These are phyloP conservation scores for Disparrhopalites patrizii DNA, from an alignment of 2,888 invertebrate species.

Conservation along the genomic window DNA sequence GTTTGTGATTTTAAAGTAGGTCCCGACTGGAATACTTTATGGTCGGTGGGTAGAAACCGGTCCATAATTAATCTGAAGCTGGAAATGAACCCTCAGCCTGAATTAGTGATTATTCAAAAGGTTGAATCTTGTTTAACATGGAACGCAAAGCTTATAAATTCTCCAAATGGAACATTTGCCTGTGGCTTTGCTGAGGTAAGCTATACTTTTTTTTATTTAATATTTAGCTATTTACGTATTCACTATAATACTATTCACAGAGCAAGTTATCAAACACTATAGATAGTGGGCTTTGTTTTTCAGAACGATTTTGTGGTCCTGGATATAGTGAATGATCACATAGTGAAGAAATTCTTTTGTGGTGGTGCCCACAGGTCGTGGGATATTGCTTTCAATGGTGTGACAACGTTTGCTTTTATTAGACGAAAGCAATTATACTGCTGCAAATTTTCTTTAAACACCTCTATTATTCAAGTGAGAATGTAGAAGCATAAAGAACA, in stretches of 20 bases:
- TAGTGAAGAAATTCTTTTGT: constrained; percentile 16
- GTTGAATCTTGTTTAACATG: constrained; percentile 12
- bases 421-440: constrained; percentile 1
- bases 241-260: too few species aligned
- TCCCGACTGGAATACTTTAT: not conserved
- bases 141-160: constrained; percentile 11
- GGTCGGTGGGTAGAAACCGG: constrained; percentile 14
- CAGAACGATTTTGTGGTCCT: constrained; percentile 19
- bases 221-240: not conserved
- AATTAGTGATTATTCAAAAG: not conserved
- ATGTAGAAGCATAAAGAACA: not conserved
- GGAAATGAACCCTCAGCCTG: not conserved
- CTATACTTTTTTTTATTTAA: not conserved
- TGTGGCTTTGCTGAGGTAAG: constrained; percentile 24
- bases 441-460: not conserved
- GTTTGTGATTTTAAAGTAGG: constrained; percentile 14
- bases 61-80: constrained; percentile 14
- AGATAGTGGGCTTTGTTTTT: too few species aligned
- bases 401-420: constrained; percentile 15
- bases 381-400: constrained; percentile 8
- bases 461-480: constrained; percentile 8
- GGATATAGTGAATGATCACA: constrained; percentile 8
- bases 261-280: too few species aligned
- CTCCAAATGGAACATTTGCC: not conserved
- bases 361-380: constrained; percentile 22